Evolutionary conservation across 2,888 invertebrate genomes (phyloP).

Genomic region (Bombylius discolor): DNA sequence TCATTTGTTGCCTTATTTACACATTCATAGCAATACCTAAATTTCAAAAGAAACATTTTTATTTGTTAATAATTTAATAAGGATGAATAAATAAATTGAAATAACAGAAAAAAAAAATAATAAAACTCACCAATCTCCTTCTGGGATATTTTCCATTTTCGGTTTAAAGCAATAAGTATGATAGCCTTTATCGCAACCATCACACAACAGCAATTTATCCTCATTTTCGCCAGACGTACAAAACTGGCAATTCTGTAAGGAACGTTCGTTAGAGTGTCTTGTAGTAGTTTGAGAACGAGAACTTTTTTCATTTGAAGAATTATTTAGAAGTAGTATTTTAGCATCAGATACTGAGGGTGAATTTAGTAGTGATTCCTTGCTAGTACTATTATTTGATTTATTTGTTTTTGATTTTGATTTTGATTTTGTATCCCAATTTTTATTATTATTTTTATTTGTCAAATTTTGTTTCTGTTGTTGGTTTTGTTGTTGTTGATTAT

Average conservation of each 20-base stretch:
- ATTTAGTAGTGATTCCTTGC: neutral
- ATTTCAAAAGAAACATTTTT: neutral
- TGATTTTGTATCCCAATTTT: neutral
- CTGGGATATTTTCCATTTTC: constrained; percentile 89
- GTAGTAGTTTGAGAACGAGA: constrained; percentile 1
- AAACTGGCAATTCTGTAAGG: constrained; percentile 86
- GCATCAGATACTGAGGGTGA: neutral
- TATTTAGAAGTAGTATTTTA: neutral
- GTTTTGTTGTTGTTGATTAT: neutral
- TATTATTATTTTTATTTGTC: neutral
- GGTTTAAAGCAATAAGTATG: constrained; percentile 99
- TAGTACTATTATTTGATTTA: neutral
- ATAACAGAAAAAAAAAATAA: no score
- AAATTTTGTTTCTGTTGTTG: neutral
- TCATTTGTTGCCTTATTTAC: constrained; percentile 86
- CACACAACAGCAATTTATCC: constrained; percentile 85
- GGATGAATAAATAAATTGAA: no score
- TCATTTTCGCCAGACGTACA: constrained; percentile 94
- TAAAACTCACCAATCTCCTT: constrained; percentile 80
- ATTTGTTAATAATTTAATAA: neutral
- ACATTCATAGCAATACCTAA: constrained; percentile 90
- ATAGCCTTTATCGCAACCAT: constrained; percentile 96
- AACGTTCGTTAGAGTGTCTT: constrained; percentile 15
- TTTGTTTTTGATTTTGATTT: neutral
- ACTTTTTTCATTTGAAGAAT: neutral